Conservation (phyloP, 1,140 invertebrate genomes). For the Drosophila ironensis region DNA sequence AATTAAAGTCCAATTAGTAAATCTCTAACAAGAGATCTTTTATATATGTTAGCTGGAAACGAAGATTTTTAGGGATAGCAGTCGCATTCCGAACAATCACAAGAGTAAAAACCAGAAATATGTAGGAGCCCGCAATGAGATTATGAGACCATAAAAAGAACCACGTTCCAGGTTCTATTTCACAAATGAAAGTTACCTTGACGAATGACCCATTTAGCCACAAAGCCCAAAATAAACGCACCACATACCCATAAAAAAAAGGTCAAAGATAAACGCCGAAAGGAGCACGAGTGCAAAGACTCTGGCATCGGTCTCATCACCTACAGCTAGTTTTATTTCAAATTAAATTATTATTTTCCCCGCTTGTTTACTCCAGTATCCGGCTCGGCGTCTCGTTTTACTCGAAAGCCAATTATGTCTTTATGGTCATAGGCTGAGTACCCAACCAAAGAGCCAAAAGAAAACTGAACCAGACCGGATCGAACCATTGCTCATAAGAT, state of each 20-base stretch:
- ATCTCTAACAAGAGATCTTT: slow-evolving; percentile 7
- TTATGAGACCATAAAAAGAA: slow-evolving; percentile 74
- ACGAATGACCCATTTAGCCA: slow-evolving; percentile 80
- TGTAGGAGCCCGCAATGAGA: slow-evolving; percentile 38
- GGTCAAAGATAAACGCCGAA: slow-evolving; percentile 68
- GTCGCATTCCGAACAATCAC: slow-evolving; percentile 51
- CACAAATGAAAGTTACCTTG: slow-evolving; percentile 81
- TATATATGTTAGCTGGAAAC: neutral
- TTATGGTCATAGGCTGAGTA: slow-evolving; percentile 37
- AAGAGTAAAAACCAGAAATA: slow-evolving; percentile 53
- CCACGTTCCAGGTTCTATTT: slow-evolving; percentile 65
- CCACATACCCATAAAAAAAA: slow-evolving; percentile 32
- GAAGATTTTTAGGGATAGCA: neutral
- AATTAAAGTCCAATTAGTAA: slow-evolving; percentile 28
- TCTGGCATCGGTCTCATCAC: slow-evolving; percentile 20
- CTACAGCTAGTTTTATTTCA: slow-evolving; percentile 44
- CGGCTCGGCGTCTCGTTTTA: neutral
- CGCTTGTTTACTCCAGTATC: slow-evolving; percentile 21
- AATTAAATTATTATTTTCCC: slow-evolving; percentile 51
- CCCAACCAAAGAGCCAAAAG: neutral
- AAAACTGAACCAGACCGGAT: slow-evolving; percentile 28
- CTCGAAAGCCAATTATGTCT: slow-evolving; percentile 45
- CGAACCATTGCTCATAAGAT: neutral
- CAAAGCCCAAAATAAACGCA: slow-evolving; percentile 52
- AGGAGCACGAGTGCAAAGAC: slow-evolving; percentile 43